A percentile compares a stretch with the other conserved stretches of the same genome.
Evolutionary conservation across 2,888 invertebrate species (phyloP).

Genomic region (Eilema caniola): DNA sequence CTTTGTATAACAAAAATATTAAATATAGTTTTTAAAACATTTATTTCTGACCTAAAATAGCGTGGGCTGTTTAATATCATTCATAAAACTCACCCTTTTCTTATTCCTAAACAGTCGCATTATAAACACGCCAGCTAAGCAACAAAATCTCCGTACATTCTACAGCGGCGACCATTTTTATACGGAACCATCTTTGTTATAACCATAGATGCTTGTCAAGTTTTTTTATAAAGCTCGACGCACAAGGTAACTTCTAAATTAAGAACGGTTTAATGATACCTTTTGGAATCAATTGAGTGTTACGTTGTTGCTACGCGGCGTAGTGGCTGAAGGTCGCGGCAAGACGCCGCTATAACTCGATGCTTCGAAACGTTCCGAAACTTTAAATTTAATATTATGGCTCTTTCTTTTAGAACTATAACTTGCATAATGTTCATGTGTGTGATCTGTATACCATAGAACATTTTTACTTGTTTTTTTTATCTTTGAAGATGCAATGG

Average conservation of each 20-base stretch:
- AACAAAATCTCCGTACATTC: constrained; percentile 13
- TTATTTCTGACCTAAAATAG: not conserved
- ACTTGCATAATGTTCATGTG: constrained; percentile 23
- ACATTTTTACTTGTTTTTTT: constrained; percentile 27
- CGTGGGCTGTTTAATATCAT: not conserved
- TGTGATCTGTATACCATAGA: constrained; percentile 32
- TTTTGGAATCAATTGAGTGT: constrained; percentile 66
- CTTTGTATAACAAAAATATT: not conserved
- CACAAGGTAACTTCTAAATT: constrained; percentile 68
- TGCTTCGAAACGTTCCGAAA: constrained; percentile 24
- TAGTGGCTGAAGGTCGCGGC: constrained; percentile 53
- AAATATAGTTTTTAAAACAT: not conserved
- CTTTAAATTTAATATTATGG: constrained; percentile 41
- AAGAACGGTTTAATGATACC: constrained; percentile 68
- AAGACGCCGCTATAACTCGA: constrained; percentile 41
- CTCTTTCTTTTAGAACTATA: constrained; percentile 44
- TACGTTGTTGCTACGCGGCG: constrained; percentile 58
- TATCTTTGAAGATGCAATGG: constrained; percentile 19
- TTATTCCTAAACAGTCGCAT: constrained; percentile 1
- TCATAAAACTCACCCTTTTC: constrained; percentile 5
- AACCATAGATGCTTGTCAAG: constrained; percentile 57
- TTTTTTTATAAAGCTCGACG: constrained; percentile 56
- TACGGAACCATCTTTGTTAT: constrained; percentile 57
- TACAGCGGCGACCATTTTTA: constrained; percentile 24
- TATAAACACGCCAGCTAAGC: constrained; percentile 8